Evolutionary conservation across 2,797 vertebrate genomes (phyloP).

Genomic region (Leptodactylus fallax): DNA sequence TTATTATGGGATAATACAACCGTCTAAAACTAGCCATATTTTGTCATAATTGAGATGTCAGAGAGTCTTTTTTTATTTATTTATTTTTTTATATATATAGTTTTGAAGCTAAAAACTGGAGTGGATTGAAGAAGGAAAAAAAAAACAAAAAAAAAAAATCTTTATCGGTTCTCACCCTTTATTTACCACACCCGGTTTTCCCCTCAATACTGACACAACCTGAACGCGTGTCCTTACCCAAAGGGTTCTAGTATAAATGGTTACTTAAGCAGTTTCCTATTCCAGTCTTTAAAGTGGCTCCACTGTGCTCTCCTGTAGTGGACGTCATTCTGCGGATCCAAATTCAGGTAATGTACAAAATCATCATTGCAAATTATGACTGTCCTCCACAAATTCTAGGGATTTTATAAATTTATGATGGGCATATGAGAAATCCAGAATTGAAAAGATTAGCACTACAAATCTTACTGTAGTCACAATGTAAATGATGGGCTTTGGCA

Average conservation of each 20-base stretch:
- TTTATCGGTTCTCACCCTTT: too few relatives aligned
- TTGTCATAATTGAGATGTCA: too few relatives aligned
- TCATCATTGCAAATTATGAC: neutral
- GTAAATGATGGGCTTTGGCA: conserved; percentile 1
- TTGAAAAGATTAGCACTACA: neutral
- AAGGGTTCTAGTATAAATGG: neutral
- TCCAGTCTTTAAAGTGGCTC: neutral
- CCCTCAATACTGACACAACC: too few relatives aligned
- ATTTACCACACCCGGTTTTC: too few relatives aligned
- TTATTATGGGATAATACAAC: too few relatives aligned
- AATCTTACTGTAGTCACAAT: neutral
- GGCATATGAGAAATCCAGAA: neutral
- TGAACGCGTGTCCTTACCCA: too few relatives aligned
- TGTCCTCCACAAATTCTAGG: neutral
- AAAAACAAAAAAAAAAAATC: too few relatives aligned
- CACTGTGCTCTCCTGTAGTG: neutral
- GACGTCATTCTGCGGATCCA: neutral
- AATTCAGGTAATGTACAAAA: neutral
- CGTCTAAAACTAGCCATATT: too few relatives aligned
- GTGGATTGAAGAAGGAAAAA: too few relatives aligned
- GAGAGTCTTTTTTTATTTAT: too few relatives aligned
- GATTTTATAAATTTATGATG: neutral
- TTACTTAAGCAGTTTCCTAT: neutral
- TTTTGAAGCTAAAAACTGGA: too few relatives aligned
- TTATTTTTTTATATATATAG: too few relatives aligned